Conservation (phyloP, 2,113 vertebrate genomes). For the Lampris megalopsis region DNA sequence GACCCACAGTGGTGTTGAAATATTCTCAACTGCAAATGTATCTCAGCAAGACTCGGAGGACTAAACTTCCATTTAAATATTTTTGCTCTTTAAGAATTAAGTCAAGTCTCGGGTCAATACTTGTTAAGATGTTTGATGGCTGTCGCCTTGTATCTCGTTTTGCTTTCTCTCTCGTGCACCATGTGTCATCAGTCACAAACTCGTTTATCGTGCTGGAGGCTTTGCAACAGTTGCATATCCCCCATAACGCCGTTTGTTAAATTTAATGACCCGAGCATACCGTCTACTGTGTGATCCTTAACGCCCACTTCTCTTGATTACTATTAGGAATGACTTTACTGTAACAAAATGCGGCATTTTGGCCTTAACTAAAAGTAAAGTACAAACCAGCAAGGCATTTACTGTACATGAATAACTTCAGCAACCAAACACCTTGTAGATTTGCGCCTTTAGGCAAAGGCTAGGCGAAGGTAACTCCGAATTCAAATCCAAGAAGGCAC, state of each 20-base stretch:
- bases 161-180: neutral
- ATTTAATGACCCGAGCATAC: too few species aligned
- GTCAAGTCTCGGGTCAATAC: neutral
- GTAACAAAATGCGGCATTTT: too few species aligned
- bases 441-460: too few species aligned
- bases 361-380: too few species aligned
- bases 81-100: neutral
- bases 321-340: too few species aligned
- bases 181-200: neutral
- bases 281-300: neutral
- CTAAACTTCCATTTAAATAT: neutral
- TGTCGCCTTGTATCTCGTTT: constrained; percentile 2
- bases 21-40: neutral
- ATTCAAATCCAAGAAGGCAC: too few species aligned
- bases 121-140: neutral
- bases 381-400: too few species aligned
- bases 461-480: too few species aligned
- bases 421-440: too few species aligned
- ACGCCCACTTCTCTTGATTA: neutral
- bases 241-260: neutral
- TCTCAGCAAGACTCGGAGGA: neutral
- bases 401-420: too few species aligned
- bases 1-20: neutral
- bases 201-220: neutral
- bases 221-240: neutral